Conservation (phyloP, 2,113 vertebrate genomes). For the Coptodon bakossiorum region DNA sequence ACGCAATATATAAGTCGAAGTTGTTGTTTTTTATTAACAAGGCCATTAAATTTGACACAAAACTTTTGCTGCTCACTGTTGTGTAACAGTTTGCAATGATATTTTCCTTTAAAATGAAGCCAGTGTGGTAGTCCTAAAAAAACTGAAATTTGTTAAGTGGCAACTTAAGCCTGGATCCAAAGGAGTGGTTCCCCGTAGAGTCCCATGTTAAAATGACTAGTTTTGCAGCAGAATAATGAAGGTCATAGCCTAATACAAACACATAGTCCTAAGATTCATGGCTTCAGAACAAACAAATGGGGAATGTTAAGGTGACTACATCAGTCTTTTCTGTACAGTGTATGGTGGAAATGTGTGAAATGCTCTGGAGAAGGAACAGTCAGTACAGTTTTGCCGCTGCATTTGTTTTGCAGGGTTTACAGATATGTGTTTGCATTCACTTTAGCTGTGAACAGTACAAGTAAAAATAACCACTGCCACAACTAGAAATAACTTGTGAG, state of each 20-base stretch:
- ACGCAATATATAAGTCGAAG: background rate
- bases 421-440: background rate
- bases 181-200: background rate
- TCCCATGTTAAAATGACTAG: background rate
- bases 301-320: background rate
- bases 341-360: background rate
- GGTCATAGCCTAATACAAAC: background rate
- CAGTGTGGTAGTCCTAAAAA: background rate
- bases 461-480: background rate
- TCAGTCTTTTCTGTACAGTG: background rate
- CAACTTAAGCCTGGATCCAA: background rate
- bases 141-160: accelerated
- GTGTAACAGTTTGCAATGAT: background rate
- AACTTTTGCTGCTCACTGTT: background rate
- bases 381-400: background rate
- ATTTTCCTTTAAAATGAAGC: background rate
- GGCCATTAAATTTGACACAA: background rate
- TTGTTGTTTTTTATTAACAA: background rate
- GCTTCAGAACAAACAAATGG: background rate
- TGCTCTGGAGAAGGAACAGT: background rate
- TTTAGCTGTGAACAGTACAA: background rate
- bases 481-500: background rate
- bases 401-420: background rate
- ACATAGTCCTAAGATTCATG: background rate
- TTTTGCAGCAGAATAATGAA: background rate